A percentile compares a stretch with the other conserved stretches of the same genome.
phyloP scores from a whole-genome alignment of 2,113 vertebrate species.

The Agelaius tricolor region DNA sequence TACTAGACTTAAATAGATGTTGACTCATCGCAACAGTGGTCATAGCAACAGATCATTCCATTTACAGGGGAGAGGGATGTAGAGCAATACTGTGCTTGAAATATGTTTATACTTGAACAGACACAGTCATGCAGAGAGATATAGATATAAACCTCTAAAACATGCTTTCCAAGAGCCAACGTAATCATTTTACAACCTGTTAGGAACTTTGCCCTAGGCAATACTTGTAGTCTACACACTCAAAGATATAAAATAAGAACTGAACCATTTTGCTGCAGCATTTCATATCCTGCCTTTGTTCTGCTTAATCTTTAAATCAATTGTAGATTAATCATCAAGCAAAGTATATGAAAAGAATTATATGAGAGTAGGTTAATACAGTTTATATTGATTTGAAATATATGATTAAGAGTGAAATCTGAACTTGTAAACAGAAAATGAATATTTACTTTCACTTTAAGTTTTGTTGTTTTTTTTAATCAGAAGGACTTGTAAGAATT shows the following conservation, averaged over 20 bases:
- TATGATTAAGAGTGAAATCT: background rate
- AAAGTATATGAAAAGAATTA: background rate
- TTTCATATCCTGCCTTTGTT: background rate
- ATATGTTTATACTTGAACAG: background rate
- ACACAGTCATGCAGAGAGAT: background rate
- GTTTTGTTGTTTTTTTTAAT: background rate
- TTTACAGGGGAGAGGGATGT: background rate
- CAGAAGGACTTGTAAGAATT: background rate
- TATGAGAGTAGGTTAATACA: background rate
- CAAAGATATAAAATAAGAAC: background rate
- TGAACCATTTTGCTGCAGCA: background rate
- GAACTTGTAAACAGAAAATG: background rate
- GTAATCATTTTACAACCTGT: background rate
- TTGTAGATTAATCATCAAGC: background rate
- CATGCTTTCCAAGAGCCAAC: background rate
- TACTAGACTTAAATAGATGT: slow-evolving; percentile 31
- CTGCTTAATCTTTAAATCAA: background rate
- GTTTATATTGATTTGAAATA: background rate
- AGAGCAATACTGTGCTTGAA: background rate
- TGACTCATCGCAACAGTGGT: slow-evolving; percentile 32
- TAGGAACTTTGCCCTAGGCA: background rate
- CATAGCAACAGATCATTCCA: slow-evolving; percentile 49
- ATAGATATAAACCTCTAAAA: background rate
- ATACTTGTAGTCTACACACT: background rate
- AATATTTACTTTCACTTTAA: background rate